These are phyloP conservation scores for Anser brachyrhynchus DNA, from an alignment of 2,113 vertebrate genomes.

Conservation along the genomic window DNA sequence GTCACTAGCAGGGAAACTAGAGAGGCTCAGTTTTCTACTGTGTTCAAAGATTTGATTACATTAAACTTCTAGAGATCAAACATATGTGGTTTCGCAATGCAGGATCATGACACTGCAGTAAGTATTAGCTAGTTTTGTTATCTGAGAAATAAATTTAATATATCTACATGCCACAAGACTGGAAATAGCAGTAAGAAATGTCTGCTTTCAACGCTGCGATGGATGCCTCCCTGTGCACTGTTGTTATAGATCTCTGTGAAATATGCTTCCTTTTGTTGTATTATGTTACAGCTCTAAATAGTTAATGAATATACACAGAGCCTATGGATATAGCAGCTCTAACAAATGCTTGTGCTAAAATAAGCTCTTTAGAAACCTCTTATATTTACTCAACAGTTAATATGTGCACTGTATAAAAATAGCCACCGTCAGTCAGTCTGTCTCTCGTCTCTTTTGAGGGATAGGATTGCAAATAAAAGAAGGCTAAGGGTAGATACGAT, in stretches of 20 bases:
- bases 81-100: not conserved
- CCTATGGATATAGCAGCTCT: conserved; percentile 50
- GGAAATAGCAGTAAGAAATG: conserved; percentile 20
- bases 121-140: not conserved
- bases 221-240: not conserved
- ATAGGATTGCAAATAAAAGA: not conserved
- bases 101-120: not conserved
- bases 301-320: conserved; percentile 40
- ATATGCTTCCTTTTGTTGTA: conserved; percentile 55
- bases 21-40: conserved; percentile 23
- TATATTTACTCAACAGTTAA: conserved; percentile 27
- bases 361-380: conserved; percentile 59
- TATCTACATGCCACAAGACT: conserved; percentile 6
- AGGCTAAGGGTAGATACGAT: not conserved
- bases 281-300: conserved; percentile 53
- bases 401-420: not conserved
- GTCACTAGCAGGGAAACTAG: not conserved
- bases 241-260: conserved; percentile 27
- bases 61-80: conserved; percentile 18
- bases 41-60: conserved; percentile 13
- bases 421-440: not conserved
- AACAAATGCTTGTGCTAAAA: conserved; percentile 66
- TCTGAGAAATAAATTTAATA: conserved; percentile 7
- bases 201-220: not conserved
- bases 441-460: not conserved